Evolutionary conservation across 1,140 invertebrate genomes (phyloP).

Genomic region (Drosophila carrolli): DNA sequence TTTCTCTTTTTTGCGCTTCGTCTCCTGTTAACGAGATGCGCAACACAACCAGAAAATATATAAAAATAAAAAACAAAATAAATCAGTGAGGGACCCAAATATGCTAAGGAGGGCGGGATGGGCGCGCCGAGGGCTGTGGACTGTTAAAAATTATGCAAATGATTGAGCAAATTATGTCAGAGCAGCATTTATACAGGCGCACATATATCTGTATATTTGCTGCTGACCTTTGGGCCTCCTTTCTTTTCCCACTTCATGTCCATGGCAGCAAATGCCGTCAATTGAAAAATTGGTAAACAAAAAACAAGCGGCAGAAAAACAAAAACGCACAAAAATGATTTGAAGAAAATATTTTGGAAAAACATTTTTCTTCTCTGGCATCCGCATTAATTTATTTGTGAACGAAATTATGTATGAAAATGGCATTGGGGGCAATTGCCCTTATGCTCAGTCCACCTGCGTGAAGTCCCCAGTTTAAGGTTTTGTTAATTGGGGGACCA

Average conservation of each 20-base stretch:
- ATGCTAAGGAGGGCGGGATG: slow-evolving; percentile 5
- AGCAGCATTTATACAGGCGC: slow-evolving; percentile 27
- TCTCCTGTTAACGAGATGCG: slow-evolving; percentile 68
- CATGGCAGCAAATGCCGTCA: slow-evolving; percentile 69
- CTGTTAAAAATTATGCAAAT: slow-evolving; percentile 78
- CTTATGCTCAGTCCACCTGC: not conserved
- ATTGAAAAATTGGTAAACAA: slow-evolving; percentile 70
- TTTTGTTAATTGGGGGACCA: slow-evolving; percentile 19
- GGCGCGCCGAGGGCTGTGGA: slow-evolving; percentile 51
- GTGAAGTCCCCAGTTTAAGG: not conserved
- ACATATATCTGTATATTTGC: slow-evolving; percentile 30
- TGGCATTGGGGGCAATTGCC: not conserved
- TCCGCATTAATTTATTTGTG: slow-evolving; percentile 48
- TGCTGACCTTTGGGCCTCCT: slow-evolving; percentile 64
- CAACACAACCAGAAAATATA: slow-evolving; percentile 43
- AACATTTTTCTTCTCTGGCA: slow-evolving; percentile 42
- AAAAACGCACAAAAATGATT: slow-evolving; percentile 43
- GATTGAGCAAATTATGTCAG: slow-evolving; percentile 81
- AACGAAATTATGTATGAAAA: slow-evolving; percentile 46
- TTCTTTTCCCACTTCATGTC: slow-evolving; percentile 17
- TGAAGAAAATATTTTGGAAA: slow-evolving; percentile 45
- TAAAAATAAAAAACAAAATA: slow-evolving; percentile 47
- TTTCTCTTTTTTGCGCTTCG: slow-evolving; percentile 46
- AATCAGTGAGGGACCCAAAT: slow-evolving; percentile 37
- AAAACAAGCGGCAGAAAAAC: slow-evolving; percentile 29